phyloP scores from a whole-genome alignment of 2,113 vertebrate species.

The Noturus placidus region DNA sequence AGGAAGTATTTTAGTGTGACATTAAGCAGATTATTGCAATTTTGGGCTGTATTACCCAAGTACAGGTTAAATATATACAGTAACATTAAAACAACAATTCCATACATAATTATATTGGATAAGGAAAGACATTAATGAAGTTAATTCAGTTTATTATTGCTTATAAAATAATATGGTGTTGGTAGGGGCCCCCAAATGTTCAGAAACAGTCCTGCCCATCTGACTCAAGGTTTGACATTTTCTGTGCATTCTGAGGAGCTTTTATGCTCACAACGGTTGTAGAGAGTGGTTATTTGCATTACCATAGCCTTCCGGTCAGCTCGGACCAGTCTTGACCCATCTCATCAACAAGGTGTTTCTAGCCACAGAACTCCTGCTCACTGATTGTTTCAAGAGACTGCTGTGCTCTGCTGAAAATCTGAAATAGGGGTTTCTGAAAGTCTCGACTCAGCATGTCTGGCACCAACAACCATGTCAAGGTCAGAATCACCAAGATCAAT shows the following conservation, averaged over 20 bases:
- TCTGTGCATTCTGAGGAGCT: no score
- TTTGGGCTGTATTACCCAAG: no score
- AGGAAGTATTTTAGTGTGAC: no score
- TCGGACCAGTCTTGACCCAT: background rate
- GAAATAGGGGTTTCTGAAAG: no score
- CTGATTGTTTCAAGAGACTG: background rate
- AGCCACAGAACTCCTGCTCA: background rate
- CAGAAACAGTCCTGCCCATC: background rate
- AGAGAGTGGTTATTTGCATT: background rate
- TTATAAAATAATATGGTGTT: background rate
- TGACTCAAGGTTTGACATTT: background rate
- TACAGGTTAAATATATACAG: no score
- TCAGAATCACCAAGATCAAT: no score
- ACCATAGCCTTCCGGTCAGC: background rate
- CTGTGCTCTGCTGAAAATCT: no score
- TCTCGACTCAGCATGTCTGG: background rate
- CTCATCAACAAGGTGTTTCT: background rate
- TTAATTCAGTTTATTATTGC: background rate
- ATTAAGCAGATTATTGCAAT: background rate
- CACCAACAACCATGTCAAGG: no score
- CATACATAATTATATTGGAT: background rate
- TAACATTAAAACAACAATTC: background rate
- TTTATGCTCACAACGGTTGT: background rate
- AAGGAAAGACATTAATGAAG: background rate
- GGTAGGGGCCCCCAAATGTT: background rate